A percentile compares a stretch with the other conserved stretches of the same genome.
phyloP scores from a whole-genome alignment of 2,113 vertebrate genomes.

The Spizaetus ornatus region DNA sequence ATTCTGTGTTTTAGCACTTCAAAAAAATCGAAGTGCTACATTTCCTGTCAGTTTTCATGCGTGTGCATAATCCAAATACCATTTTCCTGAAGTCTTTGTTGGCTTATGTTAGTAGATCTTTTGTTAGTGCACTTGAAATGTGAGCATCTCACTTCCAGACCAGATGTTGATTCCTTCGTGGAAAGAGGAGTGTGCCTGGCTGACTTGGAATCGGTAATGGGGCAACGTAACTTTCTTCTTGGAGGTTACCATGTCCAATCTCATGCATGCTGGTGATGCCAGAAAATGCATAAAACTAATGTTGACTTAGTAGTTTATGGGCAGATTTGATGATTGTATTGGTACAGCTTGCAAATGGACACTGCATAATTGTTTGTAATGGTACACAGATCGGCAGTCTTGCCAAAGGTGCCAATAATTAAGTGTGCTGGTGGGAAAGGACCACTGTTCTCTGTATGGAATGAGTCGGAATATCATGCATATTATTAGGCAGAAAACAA shows the following conservation, averaged over 20 bases:
- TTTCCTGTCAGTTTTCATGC: neutral
- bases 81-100: conserved; percentile 20
- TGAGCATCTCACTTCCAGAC: conserved; percentile 1
- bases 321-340: neutral
- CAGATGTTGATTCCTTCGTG: neutral
- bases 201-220: neutral
- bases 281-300: neutral
- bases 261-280: neutral
- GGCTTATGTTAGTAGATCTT: neutral
- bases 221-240: neutral
- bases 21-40: neutral
- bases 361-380: neutral
- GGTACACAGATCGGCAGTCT: neutral
- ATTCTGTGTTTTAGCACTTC: neutral
- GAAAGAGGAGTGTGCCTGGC: neutral
- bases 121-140: conserved; percentile 16
- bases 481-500: neutral
- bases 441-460: neutral
- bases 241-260: neutral
- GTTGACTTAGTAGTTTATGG: neutral
- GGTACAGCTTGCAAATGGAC: neutral
- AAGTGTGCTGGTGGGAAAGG: neutral
- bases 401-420: neutral
- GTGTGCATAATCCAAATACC: neutral
- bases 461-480: neutral